Percentiles rank a stretch among this genome's conserved stretches.
Evolutionary conservation across 2,113 vertebrate genomes (phyloP).

Genomic region (Paraplagusia blochii): DNA sequence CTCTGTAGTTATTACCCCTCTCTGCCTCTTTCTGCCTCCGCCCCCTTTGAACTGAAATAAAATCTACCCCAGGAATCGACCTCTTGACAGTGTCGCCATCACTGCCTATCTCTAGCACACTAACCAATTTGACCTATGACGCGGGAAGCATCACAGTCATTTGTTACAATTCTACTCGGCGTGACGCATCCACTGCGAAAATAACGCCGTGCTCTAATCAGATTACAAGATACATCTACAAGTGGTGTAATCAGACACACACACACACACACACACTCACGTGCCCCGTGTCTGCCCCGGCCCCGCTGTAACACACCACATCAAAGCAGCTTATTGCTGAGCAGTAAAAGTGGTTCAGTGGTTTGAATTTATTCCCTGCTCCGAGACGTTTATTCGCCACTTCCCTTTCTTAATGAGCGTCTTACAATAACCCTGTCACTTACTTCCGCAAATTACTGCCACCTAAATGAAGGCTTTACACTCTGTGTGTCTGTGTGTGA

Average conservation of each 20-base stretch:
- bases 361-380: conserved; percentile 65
- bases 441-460: conserved; percentile 61
- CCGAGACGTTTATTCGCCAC: conserved; percentile 64
- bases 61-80: conserved; percentile 51
- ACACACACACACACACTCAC: conserved; percentile 17
- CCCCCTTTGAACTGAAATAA: conserved; percentile 58
- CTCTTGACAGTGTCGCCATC: conserved; percentile 5
- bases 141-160: background rate
- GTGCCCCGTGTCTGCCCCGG: conserved; percentile 28
- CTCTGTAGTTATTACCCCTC: conserved; percentile 2
- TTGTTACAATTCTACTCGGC: background rate
- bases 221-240: conserved; percentile 12
- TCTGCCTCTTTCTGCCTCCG: conserved; percentile 3
- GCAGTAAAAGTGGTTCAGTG: conserved; percentile 67
- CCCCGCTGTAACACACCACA: conserved; percentile 55
- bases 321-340: conserved; percentile 59
- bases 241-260: conserved; percentile 4
- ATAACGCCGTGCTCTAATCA: conserved; percentile 1
- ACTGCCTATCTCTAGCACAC: conserved; percentile 20
- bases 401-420: conserved; percentile 71
- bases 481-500: conserved; percentile 1
- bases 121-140: conserved; percentile 48
- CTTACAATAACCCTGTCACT: conserved; percentile 72
- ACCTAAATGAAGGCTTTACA: conserved; percentile 55
- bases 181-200: background rate